Base-by-base conservation (phyloP, 2,888 invertebrate genomes). In the Euspilapteryx auroguttella region DNA sequence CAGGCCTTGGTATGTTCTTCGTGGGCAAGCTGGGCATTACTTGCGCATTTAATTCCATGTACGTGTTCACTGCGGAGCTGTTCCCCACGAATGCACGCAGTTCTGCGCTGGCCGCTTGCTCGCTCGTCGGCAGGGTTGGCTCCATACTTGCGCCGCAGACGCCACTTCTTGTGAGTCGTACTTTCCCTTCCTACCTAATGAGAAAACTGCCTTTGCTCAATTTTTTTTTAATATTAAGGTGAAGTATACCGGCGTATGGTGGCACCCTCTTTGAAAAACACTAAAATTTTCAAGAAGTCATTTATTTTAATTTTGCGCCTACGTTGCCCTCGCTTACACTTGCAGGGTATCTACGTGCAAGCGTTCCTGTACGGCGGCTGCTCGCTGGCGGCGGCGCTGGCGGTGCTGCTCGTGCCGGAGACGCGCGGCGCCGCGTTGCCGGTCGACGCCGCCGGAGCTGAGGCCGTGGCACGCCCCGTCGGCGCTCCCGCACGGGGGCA, bases 141-240 rank as follows among this genome's bases (percentile, higher is more conserved):
- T 83, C 85, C 10, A 80, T 85, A 49, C 52, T 85, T 29, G 85
- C 87, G 14, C 86, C 87, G 21, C 86, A 85, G 55, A 82, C 85
- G 8, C 83, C 83, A 10, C 56, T 86, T 21, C 51, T 86, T 61
- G 83, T 82, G 45, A 44, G n/a, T n/a, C n/a, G n/a, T n/a, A n/a
- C n/a, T n/a, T n/a, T n/a, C n/a, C n/a, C n/a, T n/a, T n/a, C n/a
- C n/a, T n/a, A n/a, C n/a, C n/a, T n/a, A n/a, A n/a, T n/a, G n/a
- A n/a, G n/a, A n/a, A n/a, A n/a, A n/a, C n/a, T n/a, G n/a, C n/a
- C n/a, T n/a, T n/a, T n/a, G n/a, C n/a, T n/a, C n/a, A n/a, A n/a
- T n/a, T n/a, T n/a, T n/a, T n/a, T n/a, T n/a, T n/a, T n/a, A n/a
- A n/a, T n/a, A n/a, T n/a, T n/a, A n/a, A n/a, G n/a, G n/a, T n/a